Evolutionary conservation across 2,888 invertebrate genomes (phyloP), one percentile per base, ranked within the genome.

Genomic region (Amphipoea lucens): DNA sequence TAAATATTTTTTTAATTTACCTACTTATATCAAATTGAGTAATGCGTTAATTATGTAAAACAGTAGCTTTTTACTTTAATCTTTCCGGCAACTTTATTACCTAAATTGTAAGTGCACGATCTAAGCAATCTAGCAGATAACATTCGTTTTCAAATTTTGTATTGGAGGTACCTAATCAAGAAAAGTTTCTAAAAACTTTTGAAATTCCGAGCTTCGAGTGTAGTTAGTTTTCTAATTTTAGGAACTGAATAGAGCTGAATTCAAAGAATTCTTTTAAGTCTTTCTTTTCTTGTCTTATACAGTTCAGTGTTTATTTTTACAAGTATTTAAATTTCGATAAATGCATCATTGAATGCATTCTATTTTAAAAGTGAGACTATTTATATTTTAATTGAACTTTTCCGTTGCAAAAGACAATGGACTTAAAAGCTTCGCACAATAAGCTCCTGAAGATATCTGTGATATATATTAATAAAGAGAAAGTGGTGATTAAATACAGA

Each of bases 401-500:
- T 40, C 20, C 48, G 63, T 65, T 69, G 23, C 76, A 65, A 82
- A 68, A 78, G 71, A 68, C 54, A 67, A 83, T 67, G 23, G 54
- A 62, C 23, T 23, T 67, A 40, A 72, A 74, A 60, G 68, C 74
- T 77, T 76, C 68, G 40, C 51, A 74, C 70, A 77, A 67, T 74
- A 76, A 71, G 62, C 68, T 79, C 40, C 71, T 68, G 11, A 48
- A 81, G 65, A 73, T 79, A 85, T 72, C 74, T 78, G 14, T 72
- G 36, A 74, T 65, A 85, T 60, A 23, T 79, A 74, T 51, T 67
- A 84, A 83, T 90, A 84, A 91, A 89, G 92, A 93, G 94, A 94
- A 94, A 94, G 94, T 92, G 83, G 81, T 90, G 84, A 92, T 93
- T 91, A 89, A 88, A 89, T 79, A 82, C 74, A 83, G 80, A 90